Base-by-base conservation (phyloP, 2,888 invertebrate genomes). In the Leucania comma region DNA sequence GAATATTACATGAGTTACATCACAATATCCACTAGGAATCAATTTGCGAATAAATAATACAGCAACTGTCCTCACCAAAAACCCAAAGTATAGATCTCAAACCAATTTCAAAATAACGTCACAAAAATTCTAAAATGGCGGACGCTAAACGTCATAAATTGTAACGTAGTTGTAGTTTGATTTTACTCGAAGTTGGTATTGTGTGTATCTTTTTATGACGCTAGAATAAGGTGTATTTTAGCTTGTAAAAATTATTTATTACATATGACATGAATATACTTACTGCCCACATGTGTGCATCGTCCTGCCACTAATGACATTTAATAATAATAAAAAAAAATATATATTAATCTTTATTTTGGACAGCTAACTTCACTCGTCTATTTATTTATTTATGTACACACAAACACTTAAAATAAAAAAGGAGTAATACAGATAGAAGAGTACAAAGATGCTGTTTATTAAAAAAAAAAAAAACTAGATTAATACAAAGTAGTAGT, bases 241-340 rank as follows among this genome's bases (percentile, higher is more conserved):
- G 26, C 9, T 53, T 12, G 20, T 9, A 35, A 20, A 8, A n/a
- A 32, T n/a, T n/a, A 0, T 32, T 32, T n/a, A 32, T n/a, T n/a
- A n/a, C 2, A 20, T n/a, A 54, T 10, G 1, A 10, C 8, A 32
- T 32, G 14, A 22, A 17, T 29, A 24, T 71, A 68, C 81, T 73
- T 38, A 83, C 81, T n/a, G 72, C 76, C 81, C 79, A 78, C 57
- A 68, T 79, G 10, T 75, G 73, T 1, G 62, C 62, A 26, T 83
- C 53, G 1, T 75, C 46, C 24, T 80, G 75, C 81, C 79, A 83
- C 84, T 84, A 62, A 58, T 74, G 64, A 56, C 0, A 63, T 20
- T 26, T 9, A 17, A 22, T 0, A 50, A 42, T 20, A 35, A 12
- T 10, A 22, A 12, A 14, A 12, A n/a, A 1, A 2, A 29, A 26